Conservation (phyloP, 1,140 invertebrate species). For the Sitophilus oryzae region DNA sequence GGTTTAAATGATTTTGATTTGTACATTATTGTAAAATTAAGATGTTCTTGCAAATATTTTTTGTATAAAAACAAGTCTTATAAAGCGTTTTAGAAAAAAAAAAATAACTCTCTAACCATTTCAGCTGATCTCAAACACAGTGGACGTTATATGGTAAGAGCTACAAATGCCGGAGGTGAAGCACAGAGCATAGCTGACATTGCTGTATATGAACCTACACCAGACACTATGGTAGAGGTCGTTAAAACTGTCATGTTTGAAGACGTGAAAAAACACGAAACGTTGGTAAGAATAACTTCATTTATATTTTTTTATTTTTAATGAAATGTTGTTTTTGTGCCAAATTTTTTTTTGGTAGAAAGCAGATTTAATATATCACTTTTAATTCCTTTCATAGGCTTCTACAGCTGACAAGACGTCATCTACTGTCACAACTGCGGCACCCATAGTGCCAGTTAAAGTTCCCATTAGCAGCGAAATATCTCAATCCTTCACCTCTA, state of each 20-base stretch:
- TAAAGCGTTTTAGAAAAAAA: background rate
- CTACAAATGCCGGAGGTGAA: slow-evolving; percentile 67
- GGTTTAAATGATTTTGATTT: slow-evolving; percentile 8
- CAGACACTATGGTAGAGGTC: slow-evolving; percentile 60
- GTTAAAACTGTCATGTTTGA: slow-evolving; percentile 61
- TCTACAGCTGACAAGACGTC: slow-evolving; percentile 38
- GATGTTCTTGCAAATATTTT: background rate
- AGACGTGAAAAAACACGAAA: slow-evolving; percentile 46
- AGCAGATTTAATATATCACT: slow-evolving; percentile 18
- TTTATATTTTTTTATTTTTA: background rate
- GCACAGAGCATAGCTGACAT: slow-evolving; percentile 72
- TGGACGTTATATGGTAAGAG: slow-evolving; percentile 68
- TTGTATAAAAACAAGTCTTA: slow-evolving; percentile 1
- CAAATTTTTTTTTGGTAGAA: too few relatives aligned
- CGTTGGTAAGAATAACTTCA: slow-evolving; percentile 39
- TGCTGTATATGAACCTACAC: slow-evolving; percentile 64
- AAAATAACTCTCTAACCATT: slow-evolving; percentile 19
- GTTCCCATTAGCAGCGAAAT: slow-evolving; percentile 23
- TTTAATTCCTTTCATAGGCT: slow-evolving; percentile 28
- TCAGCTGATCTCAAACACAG: slow-evolving; percentile 56
- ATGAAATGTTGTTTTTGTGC: background rate
- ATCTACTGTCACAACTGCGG: slow-evolving; percentile 27
- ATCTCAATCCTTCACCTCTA: slow-evolving; percentile 30
- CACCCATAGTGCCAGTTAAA: slow-evolving; percentile 25
- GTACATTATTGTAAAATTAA: background rate